Percentiles rank a stretch among this genome's conserved stretches.
These are phyloP conservation scores for Drosophila paracracens DNA, from an alignment of 2,888 invertebrate genomes.

Conservation along the genomic window DNA sequence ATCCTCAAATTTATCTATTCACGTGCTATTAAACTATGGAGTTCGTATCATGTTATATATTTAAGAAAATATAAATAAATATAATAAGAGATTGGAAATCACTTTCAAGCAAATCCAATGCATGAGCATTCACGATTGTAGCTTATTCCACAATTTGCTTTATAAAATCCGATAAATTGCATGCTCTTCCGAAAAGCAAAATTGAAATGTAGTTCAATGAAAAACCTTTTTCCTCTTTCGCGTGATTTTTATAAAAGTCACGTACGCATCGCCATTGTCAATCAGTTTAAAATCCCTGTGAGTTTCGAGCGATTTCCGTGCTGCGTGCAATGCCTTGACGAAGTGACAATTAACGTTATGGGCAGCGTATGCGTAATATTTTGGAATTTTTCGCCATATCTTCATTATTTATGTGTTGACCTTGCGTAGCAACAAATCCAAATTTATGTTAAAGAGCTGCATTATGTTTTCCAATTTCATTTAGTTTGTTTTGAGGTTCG, in stretches of 20 bases:
- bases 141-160: conserved; percentile 3
- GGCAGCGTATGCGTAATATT: conserved; percentile 55
- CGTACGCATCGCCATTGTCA: conserved; percentile 51
- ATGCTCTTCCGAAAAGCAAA: neutral
- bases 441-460: conserved; percentile 38
- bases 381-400: conserved; percentile 30
- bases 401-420: conserved; percentile 7
- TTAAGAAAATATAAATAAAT: no score
- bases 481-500: conserved; percentile 1
- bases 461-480: conserved; percentile 21
- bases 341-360: conserved; percentile 40
- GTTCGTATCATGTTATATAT: neutral
- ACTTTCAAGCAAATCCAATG: neutral
- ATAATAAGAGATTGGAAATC: neutral
- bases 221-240: conserved; percentile 1
- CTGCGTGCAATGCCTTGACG: conserved; percentile 34
- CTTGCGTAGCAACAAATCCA: conserved; percentile 1
- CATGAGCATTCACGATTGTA: neutral
- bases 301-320: conserved; percentile 36
- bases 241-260: conserved; percentile 43
- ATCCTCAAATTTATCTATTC: neutral
- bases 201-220: conserved; percentile 26
- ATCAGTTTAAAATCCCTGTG: conserved; percentile 48
- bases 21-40: neutral
- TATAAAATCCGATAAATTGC: conserved; percentile 2